Conservation (phyloP, 2,888 invertebrate genomes). For the Crossocerus cetratus region DNA sequence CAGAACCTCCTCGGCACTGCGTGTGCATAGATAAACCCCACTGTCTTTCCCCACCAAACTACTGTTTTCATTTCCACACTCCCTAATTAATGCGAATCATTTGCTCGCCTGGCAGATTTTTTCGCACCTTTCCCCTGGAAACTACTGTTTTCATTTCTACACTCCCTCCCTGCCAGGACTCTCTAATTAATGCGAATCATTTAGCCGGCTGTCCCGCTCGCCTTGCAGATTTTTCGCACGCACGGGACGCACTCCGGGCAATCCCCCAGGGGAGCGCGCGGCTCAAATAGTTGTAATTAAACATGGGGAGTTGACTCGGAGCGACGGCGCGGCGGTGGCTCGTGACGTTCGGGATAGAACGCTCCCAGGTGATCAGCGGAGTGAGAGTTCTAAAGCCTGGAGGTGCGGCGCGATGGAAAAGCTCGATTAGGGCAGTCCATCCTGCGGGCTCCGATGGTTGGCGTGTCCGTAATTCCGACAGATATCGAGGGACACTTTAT, state of each 20-base stretch:
- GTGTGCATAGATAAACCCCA: no score
- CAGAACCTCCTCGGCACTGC: no score
- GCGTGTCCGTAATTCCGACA: not conserved
- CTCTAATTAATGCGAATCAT: not conserved
- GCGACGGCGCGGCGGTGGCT: conserved; percentile 7
- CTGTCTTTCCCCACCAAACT: not conserved
- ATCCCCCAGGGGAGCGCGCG: not conserved
- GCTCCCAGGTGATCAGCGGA: not conserved
- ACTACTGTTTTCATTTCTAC: not conserved
- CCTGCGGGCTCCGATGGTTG: not conserved
- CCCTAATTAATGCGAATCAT: not conserved
- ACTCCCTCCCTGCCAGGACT: not conserved
- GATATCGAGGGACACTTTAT: conserved; percentile 6
- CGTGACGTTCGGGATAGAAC: conserved; percentile 6
- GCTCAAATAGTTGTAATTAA: conserved; percentile 1
- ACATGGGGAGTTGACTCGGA: conserved; percentile 2
- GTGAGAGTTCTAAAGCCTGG: not conserved
- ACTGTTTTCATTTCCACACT: not conserved
- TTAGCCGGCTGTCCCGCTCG: not conserved
- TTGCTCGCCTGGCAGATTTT: not conserved
- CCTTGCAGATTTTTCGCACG: not conserved
- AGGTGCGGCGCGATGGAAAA: not conserved
- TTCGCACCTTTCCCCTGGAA: not conserved
- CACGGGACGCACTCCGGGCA: conserved; percentile 14
- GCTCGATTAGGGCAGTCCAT: not conserved